These are phyloP conservation scores for Nerophis ophidion DNA, from an alignment of 2,113 vertebrate genomes.

Conservation along the genomic window DNA sequence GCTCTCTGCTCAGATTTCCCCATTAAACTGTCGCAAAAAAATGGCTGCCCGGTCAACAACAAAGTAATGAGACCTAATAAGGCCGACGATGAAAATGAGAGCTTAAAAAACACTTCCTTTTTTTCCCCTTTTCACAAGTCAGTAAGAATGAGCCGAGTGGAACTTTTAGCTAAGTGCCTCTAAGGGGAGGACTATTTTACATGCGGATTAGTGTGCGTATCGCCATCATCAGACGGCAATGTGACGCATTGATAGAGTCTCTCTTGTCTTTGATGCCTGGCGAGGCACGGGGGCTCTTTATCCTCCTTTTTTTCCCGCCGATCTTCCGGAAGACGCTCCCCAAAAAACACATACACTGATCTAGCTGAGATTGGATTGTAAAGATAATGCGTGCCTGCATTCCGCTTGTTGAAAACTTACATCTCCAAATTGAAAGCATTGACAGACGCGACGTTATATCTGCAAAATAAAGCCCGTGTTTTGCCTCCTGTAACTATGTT, in stretches of 20 bases:
- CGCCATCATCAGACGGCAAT: conserved; percentile 57
- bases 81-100: conserved; percentile 29
- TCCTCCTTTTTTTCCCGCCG: conserved; percentile 40
- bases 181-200: conserved; percentile 61
- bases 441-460: background rate
- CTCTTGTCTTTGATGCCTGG: conserved; percentile 59
- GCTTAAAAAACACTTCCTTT: conserved; percentile 17
- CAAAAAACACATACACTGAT: conserved; percentile 31
- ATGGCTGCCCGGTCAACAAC: conserved; percentile 40
- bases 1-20: conserved; percentile 44
- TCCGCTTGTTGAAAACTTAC: conserved; percentile 20
- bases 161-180: conserved; percentile 47
- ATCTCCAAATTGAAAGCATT: background rate
- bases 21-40: conserved; percentile 45
- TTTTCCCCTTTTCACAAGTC: background rate
- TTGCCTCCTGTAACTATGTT: too few relatives aligned
- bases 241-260: conserved; percentile 47
- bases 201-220: conserved; percentile 70
- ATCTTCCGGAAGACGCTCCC: conserved; percentile 63
- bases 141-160: conserved; percentile 20
- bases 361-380: conserved; percentile 63
- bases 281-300: conserved; percentile 59
- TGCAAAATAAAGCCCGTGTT: background rate
- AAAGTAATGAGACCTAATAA: conserved; percentile 52
- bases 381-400: conserved; percentile 15